These are phyloP conservation scores for Aspiorhynchus laticeps DNA, from an alignment of 2,113 vertebrate species.

Conservation along the genomic window DNA sequence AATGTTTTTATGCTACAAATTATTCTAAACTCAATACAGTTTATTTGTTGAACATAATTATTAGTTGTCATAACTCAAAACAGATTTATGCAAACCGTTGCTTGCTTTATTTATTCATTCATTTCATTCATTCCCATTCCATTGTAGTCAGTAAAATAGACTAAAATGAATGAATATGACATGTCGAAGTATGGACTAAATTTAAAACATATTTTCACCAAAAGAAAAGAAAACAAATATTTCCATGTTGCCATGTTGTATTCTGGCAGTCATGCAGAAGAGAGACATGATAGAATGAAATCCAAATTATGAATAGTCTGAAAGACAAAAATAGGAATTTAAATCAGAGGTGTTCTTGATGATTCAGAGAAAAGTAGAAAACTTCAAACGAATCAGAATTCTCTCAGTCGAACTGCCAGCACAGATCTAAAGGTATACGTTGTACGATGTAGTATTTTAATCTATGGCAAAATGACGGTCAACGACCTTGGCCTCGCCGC, in stretches of 20 bases:
- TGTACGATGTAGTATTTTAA: constrained; percentile 21
- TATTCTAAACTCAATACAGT: too few species aligned
- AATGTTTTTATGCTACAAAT: too few species aligned
- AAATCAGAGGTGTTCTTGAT: neutral
- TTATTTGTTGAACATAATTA: too few species aligned
- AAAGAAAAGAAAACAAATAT: neutral
- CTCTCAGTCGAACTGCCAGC: constrained; percentile 46
- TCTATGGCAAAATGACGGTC: constrained; percentile 55
- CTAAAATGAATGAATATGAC: neutral
- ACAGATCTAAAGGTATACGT: neutral
- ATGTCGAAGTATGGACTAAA: neutral
- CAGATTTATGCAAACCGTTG: too few species aligned
- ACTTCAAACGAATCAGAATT: neutral
- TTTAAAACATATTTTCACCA: neutral
- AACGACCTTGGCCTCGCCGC: constrained; percentile 60
- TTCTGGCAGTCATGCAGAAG: neutral
- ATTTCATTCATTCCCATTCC: too few species aligned
- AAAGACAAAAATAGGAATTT: neutral
- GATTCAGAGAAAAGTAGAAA: constrained; percentile 24
- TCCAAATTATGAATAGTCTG: neutral
- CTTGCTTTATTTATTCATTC: too few species aligned
- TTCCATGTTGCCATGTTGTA: neutral
- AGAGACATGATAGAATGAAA: neutral
- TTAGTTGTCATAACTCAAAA: too few species aligned
- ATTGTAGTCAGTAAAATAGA: neutral